A percentile compares a stretch with the other conserved stretches of the same genome.
Conservation (phyloP, 2,888 invertebrate genomes). For the Sarcophaga rosellei region DNA sequence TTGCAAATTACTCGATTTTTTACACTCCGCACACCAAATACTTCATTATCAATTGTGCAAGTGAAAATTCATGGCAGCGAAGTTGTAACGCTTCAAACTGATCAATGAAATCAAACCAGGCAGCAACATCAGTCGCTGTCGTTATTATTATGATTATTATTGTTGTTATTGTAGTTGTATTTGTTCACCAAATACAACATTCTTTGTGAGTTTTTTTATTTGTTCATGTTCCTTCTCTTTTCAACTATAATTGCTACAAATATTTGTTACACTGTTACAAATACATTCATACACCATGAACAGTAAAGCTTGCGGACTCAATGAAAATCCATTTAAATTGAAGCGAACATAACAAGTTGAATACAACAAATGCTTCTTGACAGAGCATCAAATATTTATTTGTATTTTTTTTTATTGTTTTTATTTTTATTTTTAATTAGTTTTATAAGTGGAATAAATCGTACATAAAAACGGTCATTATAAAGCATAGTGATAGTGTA, state of each 20-base stretch:
- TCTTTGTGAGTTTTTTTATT: constrained; percentile 21
- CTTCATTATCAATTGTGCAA: constrained; percentile 29
- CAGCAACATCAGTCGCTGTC: not conserved
- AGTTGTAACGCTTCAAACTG: not conserved
- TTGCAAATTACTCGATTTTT: constrained; percentile 39
- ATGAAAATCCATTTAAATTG: constrained; percentile 7
- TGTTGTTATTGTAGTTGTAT: not conserved
- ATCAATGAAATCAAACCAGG: constrained; percentile 23
- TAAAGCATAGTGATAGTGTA: too few species aligned
- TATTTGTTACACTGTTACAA: constrained; percentile 12
- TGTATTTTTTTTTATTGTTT: too few species aligned
- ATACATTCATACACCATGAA: not conserved
- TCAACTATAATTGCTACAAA: constrained; percentile 25
- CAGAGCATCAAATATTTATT: not conserved
- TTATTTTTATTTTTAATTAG: too few species aligned
- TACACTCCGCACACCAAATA: constrained; percentile 28
- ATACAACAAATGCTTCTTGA: not conserved
- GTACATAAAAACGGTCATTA: too few species aligned
- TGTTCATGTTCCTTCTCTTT: not conserved
- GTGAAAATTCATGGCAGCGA: constrained; percentile 2
- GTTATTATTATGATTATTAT: not conserved
- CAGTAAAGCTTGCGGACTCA: too few species aligned
- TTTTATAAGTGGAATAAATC: too few species aligned
- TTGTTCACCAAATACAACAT: constrained; percentile 29
- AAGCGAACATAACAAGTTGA: not conserved